Evolutionary conservation across 2,888 invertebrate genomes (phyloP), one percentile per base, ranked within the genome.

Genomic region (Imbricaverruca yamaguchii): DNA sequence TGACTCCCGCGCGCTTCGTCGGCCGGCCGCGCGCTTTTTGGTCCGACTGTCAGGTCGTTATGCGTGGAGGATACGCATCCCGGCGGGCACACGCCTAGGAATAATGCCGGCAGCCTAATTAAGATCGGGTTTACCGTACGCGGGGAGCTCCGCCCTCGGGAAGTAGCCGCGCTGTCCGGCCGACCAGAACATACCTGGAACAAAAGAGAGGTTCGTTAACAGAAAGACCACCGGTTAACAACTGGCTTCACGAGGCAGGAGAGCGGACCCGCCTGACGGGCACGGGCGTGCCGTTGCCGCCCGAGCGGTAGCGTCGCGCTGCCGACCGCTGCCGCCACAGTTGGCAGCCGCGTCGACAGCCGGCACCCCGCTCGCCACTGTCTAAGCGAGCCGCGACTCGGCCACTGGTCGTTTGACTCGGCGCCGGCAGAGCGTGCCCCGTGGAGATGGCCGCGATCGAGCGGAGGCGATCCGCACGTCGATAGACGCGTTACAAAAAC

Each of bases 401-500:
- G 15, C 10, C 74, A 21, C 15, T 59, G 59, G 15, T 39, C 39
- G 39, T 39, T 39, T 39, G 12, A 59, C 59, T 59, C 11, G 53
- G 74, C 53, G 55, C 21, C 74, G 55, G 53, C 21, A 18, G 8
- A 11, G 55, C 11, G 23, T 63, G 55, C 21, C 18, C 21, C 11
- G 39, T 10, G 74, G 74, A 21, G 53, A 13, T 8, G 21, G 7
- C 21, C 55, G 23, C n/a, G 10, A 9, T 18, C n/a, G 23, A 53
- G 11, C 21, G 55, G 21, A 55, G 21, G 12, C 53, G 74, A 74
- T 74, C 74, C 21, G 7, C 53, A 10, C 39, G 74, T 21, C 55
- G 55, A 74, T 74, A 74, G 53, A 18, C 0, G 53, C 69, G 59
- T 59, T 21, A 55, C 74, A 74, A 74, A 74, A 74, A 74, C 74